Base-by-base conservation (phyloP, 92 coral and sea anemone species). In the Phymanthus crucifer region DNA sequence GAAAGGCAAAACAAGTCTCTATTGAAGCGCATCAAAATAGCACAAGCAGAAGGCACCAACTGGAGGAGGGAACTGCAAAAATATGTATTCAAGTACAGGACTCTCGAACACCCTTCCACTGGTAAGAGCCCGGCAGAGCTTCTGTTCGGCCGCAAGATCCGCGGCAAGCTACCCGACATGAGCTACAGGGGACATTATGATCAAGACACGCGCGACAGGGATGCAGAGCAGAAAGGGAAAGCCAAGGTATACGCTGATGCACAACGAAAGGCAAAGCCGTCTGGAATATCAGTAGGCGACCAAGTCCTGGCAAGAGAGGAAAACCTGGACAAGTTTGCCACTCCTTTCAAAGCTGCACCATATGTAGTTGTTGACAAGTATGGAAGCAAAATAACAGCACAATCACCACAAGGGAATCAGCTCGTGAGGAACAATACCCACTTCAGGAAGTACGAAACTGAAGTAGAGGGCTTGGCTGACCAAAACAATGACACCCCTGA, bases 1-100 rank as follows among this genome's bases (percentile, higher is more conserved):
- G 87, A 78, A 52, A 72, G 87, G 64, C 91, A 83, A 47, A 89
- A 84, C 21, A 32, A 71, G 33, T 89, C 89, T 11, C 52, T 80
- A 66, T 35, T 87, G 68, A 87, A 83, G 82, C 80, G 85, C 35
- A 40, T 86, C 34, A 81, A 78, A 46, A 87, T 87, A 40, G 83
- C 88, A n/a, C 80, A 85, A 32, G 88, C 88, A 58, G 84, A 85
- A 23, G 45, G 48, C 74, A 85, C 79, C 35, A 69, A 68, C 24
- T 85, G 88, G 88, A 78, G 65, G 23, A 46, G 24, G 32, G 84
- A 78, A 43, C 36, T 85, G 79, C 50, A 72, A 35, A 76, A 45
- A n/a, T 83, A 77, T 54, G 72, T 83, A 24, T 43, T 68, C 47
- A 72, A 82, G 6, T 84, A 84, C 77, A 38, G 88, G 38, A 71